Percentiles rank a stretch among this genome's conserved stretches.
Evolutionary conservation across 2,797 vertebrate species (phyloP).

Genomic region (Phrynocephalus vlangalii): DNA sequence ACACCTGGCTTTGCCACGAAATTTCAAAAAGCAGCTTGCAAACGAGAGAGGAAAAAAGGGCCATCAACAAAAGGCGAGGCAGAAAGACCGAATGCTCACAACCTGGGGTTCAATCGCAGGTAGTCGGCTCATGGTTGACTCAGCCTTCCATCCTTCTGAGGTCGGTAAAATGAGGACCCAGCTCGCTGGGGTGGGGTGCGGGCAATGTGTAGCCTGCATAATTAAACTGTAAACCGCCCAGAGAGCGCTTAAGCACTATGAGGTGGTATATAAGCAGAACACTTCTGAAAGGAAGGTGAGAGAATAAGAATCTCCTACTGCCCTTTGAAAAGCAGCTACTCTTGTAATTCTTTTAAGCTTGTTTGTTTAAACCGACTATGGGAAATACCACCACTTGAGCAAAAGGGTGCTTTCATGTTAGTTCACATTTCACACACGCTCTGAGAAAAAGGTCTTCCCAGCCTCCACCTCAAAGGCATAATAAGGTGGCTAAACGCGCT

Average conservation of each 20-base stretch:
- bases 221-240: too few species aligned
- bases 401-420: neutral
- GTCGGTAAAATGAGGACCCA: too few species aligned
- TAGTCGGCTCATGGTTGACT: too few species aligned
- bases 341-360: neutral
- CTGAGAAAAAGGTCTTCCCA: neutral
- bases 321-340: neutral
- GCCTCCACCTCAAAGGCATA: neutral
- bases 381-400: neutral
- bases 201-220: too few species aligned
- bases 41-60: neutral
- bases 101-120: too few species aligned
- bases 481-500: conserved; percentile 19
- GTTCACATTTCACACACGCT: neutral
- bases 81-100: too few species aligned
- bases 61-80: neutral
- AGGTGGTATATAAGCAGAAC: too few species aligned
- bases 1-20: neutral
- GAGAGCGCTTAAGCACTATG: too few species aligned
- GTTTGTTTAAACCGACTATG: neutral
- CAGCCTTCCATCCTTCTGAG: too few species aligned
- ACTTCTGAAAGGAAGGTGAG: neutral
- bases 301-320: too few species aligned
- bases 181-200: too few species aligned
- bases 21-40: neutral